These are phyloP conservation scores for Xestia rhomboidea DNA, from an alignment of 2,888 invertebrate genomes.

Conservation along the genomic window DNA sequence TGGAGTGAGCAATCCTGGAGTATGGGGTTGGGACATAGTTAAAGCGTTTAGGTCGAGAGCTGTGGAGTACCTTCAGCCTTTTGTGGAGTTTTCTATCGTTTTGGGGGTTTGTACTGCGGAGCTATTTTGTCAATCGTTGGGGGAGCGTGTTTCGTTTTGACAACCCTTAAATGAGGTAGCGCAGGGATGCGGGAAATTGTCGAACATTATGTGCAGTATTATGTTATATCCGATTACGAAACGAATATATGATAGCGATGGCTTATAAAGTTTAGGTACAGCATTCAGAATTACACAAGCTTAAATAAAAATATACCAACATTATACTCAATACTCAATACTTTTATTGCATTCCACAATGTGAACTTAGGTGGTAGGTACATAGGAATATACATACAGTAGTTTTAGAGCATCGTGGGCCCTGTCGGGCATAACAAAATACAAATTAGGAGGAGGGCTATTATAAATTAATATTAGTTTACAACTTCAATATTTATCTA, in stretches of 20 bases:
- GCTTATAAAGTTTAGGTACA: conserved; percentile 10
- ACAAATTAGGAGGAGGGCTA: too few relatives aligned
- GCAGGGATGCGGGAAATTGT: conserved; percentile 77
- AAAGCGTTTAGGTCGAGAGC: conserved; percentile 90
- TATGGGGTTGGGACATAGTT: conserved; percentile 89
- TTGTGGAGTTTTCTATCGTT: conserved; percentile 89
- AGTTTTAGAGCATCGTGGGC: too few relatives aligned
- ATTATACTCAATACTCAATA: too few relatives aligned
- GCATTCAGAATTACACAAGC: neutral
- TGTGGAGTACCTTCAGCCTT: conserved; percentile 86
- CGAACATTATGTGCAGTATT: conserved; percentile 59
- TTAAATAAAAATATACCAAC: too few relatives aligned
- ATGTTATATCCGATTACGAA: conserved; percentile 39
- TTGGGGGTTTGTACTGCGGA: conserved; percentile 80
- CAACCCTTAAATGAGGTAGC: conserved; percentile 76
- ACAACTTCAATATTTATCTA: too few relatives aligned
- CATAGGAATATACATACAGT: too few relatives aligned
- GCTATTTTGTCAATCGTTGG: conserved; percentile 89
- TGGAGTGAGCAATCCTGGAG: conserved; percentile 90
- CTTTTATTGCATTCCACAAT: too few relatives aligned
- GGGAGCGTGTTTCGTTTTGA: conserved; percentile 84
- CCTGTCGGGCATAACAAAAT: too few relatives aligned
- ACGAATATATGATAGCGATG: neutral
- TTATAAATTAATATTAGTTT: too few relatives aligned
- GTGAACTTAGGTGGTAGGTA: too few relatives aligned